Base-by-base conservation (phyloP, 2,113 vertebrate species). In the Thamnaconus septentrionalis region DNA sequence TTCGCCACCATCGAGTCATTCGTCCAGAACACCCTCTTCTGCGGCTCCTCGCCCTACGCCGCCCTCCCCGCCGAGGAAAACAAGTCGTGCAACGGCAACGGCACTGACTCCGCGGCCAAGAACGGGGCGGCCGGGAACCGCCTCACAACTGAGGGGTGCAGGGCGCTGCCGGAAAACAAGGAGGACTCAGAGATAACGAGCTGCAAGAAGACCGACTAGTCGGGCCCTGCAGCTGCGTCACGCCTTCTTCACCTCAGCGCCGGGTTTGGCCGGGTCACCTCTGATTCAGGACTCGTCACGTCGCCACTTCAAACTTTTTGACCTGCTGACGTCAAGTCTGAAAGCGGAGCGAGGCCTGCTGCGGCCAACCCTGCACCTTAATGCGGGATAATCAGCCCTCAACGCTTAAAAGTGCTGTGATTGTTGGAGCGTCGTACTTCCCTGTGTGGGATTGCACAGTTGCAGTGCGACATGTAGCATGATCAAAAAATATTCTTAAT, bases 1-100 rank as follows among this genome's bases (percentile, higher is more conserved):
- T 90, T 98, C 56, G 88, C 90, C 52, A 56, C 81, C 5, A 46
- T 96, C 3, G 97, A 98, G 83, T 86, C 92, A 1, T 64, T 61
- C 3, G 1, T 98, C 71, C 85, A 91, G 81, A 78, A 77, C 42
- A 83, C 93, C 46, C 81, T 98, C 10, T 98, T 98, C 76, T 71
- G 90, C 1, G 89, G 84, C 73, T 78, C 43, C 62, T 82, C 90
- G 44, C 8, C 82, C 42, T 83, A 81, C n/a, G 56, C 79, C 10
- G 85, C 89, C 64, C 78, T 87, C 58, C 89, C 85, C 9, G 57
- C 39, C 7, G 86, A 93, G 73, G 44, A 52, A 48, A 76, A 76
- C 10, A 56, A 49, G 7, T 1, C 54, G 4, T 59, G 56, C 8
- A 39, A 42, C 3, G 73, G 76, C 50, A 69, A 58, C 5, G 41